Percentiles rank a stretch among this genome's conserved stretches.
Conservation (phyloP, 2,797 vertebrate species). For the Gambusia yucatana region DNA sequence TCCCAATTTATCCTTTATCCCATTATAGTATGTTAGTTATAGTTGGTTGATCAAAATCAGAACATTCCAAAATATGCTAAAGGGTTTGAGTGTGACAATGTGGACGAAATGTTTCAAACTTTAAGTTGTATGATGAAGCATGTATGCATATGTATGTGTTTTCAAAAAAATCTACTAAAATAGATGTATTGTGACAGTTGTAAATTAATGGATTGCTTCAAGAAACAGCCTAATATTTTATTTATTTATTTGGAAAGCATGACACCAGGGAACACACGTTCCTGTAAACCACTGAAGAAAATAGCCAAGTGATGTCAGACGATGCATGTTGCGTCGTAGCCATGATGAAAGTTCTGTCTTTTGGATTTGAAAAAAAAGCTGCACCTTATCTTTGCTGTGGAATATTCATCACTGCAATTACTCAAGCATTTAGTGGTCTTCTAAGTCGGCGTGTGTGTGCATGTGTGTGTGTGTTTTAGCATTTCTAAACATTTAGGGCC, state of each 20-base stretch:
- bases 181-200: background rate
- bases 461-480: slow-evolving; percentile 14
- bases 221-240: slow-evolving; percentile 15
- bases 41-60: background rate
- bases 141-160: background rate
- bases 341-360: slow-evolving; percentile 68
- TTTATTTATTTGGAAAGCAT: slow-evolving; percentile 28
- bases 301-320: slow-evolving; percentile 60
- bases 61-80: background rate
- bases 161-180: background rate
- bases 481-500: background rate
- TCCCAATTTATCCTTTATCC: background rate
- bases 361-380: slow-evolving; percentile 64
- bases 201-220: slow-evolving; percentile 71
- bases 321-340: slow-evolving; percentile 71
- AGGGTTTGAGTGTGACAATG: background rate
- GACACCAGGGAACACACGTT: slow-evolving; percentile 60
- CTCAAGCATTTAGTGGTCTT: slow-evolving; percentile 62
- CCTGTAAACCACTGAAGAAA: slow-evolving; percentile 55
- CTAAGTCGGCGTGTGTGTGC: background rate
- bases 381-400: slow-evolving; percentile 61
- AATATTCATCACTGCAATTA: slow-evolving; percentile 77
- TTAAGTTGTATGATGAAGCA: background rate
- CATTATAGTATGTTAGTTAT: background rate
- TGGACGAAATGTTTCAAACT: background rate